These are phyloP conservation scores for Thymallus thymallus DNA, from an alignment of 2,113 vertebrate genomes.

Conservation along the genomic window DNA sequence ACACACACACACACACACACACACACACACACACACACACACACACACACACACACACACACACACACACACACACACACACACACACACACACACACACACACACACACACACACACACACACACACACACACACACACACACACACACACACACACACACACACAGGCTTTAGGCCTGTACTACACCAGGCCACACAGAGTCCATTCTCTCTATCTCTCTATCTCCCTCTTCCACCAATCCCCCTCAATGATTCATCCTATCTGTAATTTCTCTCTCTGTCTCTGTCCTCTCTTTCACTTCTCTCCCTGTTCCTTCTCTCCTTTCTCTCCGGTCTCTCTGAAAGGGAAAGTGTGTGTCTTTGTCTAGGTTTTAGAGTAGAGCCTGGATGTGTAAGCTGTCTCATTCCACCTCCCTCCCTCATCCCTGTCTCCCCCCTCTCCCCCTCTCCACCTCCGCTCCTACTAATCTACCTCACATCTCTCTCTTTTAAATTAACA, in stretches of 20 bases:
- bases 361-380: constrained; percentile 21
- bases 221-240: constrained; percentile 2
- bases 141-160: no score
- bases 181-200: background rate
- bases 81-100: background rate
- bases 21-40: no score
- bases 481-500: constrained; percentile 72
- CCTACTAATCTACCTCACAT: constrained; percentile 65
- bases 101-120: background rate
- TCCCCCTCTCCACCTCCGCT: background rate
- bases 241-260: background rate
- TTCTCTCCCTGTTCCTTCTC: background rate
- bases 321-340: background rate
- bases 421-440: no score
- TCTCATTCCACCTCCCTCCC: background rate
- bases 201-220: constrained; percentile 1
- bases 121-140: no score
- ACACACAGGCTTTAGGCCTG: background rate
- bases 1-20: constrained; percentile 1
- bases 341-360: background rate
- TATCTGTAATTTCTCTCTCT: background rate
- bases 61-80: background rate
- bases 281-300: background rate
- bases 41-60: no score
- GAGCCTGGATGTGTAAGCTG: constrained; percentile 2